Conservation (phyloP, 2,797 vertebrate species). For the Peromyscus aztecus region DNA sequence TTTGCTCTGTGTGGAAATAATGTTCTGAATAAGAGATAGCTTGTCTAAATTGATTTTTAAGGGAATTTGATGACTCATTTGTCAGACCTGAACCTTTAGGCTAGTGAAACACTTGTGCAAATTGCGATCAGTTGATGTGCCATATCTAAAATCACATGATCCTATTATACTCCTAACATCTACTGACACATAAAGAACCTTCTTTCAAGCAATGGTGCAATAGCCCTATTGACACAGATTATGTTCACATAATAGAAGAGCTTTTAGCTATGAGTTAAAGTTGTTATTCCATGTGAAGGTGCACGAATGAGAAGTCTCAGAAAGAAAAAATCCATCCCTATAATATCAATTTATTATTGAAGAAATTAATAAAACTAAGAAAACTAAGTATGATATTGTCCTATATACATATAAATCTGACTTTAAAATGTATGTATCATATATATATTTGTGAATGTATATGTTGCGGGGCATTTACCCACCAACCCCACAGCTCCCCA, state of each 20-base stretch:
- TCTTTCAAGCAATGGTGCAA: conserved; percentile 33
- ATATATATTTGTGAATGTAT: not conserved
- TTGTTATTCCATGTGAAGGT: conserved; percentile 1
- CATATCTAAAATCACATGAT: conserved; percentile 28
- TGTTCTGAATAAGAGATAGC: conserved; percentile 50
- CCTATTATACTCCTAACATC: conserved; percentile 3
- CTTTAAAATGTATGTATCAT: not conserved
- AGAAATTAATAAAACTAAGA: conserved; percentile 23
- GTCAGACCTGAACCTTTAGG: conserved; percentile 43
- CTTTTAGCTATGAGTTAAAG: conserved; percentile 6
- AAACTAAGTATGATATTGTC: not conserved
- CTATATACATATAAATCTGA: not conserved
- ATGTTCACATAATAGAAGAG: conserved; percentile 16
- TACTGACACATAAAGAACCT: conserved; percentile 21
- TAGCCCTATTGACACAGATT: conserved; percentile 20
- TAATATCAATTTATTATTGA: not conserved
- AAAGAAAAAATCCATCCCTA: conserved; percentile 20
- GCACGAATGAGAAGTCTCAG: not conserved
- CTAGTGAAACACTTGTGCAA: conserved; percentile 10
- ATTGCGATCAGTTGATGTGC: not conserved
- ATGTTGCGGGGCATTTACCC: no score
- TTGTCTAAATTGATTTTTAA: conserved; percentile 53
- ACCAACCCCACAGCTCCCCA: no score
- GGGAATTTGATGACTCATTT: conserved; percentile 38
- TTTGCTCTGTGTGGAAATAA: conserved; percentile 35